A percentile compares a stretch with the other conserved stretches of the same genome.
Evolutionary conservation across 2,797 vertebrate species (phyloP).

Genomic region (Propithecus perrieri): DNA sequence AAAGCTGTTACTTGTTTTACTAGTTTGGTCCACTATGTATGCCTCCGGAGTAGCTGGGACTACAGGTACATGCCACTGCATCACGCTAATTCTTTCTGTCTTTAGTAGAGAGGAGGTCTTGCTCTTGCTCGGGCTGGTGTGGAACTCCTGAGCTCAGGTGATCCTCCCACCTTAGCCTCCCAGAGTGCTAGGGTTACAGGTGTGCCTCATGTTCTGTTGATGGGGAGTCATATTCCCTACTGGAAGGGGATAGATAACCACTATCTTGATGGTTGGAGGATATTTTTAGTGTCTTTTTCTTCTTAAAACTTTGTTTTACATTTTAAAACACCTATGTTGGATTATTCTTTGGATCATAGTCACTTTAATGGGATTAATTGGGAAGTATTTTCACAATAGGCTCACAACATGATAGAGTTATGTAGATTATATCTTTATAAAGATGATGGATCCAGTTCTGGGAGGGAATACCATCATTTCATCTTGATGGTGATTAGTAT

Average conservation of each 20-base stretch:
- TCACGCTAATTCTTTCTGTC: too few species aligned
- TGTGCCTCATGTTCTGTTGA: not conserved
- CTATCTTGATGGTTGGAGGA: not conserved
- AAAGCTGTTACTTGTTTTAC: not conserved
- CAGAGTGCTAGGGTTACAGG: not conserved
- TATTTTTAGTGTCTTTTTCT: conserved; percentile 3
- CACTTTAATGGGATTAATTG: conserved; percentile 9
- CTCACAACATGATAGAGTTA: not conserved
- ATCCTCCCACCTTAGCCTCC: not conserved
- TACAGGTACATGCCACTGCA: not conserved
- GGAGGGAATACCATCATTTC: not conserved
- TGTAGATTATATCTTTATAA: conserved; percentile 11
- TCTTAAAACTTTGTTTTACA: not conserved
- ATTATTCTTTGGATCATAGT: not conserved
- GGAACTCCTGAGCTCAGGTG: not conserved
- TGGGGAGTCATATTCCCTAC: not conserved
- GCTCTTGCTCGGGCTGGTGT: not conserved
- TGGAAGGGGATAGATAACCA: not conserved
- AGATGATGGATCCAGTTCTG: conserved; percentile 1
- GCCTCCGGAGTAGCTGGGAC: not conserved
- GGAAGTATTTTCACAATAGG: conserved; percentile 33
- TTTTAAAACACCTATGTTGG: not conserved
- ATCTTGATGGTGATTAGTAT: not conserved
- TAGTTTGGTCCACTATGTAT: not conserved
- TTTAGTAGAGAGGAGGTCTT: not conserved